Percentiles rank a stretch among this genome's conserved stretches.
phyloP scores from a whole-genome alignment of 2,797 vertebrate genomes.

The Simalia tracyae region DNA sequence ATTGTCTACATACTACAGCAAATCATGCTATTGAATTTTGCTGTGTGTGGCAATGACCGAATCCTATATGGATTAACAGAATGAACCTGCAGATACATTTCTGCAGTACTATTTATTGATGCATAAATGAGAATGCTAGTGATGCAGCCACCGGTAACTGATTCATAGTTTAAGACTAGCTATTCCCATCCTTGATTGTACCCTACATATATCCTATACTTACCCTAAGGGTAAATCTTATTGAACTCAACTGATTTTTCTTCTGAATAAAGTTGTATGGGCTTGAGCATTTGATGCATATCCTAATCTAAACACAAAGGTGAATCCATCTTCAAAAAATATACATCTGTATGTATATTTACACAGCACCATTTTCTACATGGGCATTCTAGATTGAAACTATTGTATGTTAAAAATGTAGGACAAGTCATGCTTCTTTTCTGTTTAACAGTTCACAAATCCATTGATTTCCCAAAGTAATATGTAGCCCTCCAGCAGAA shows the following conservation, averaged over 20 bases:
- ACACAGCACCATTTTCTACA: neutral
- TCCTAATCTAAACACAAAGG: neutral
- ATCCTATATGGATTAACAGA: neutral
- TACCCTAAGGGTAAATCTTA: neutral
- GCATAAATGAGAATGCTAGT: neutral
- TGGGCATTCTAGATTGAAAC: neutral
- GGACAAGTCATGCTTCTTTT: neutral
- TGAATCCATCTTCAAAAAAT: neutral
- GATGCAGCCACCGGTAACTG: neutral
- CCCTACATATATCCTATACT: neutral
- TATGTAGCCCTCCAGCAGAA: slow-evolving; percentile 17
- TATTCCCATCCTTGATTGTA: neutral
- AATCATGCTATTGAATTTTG: neutral
- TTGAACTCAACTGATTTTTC: neutral
- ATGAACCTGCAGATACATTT: neutral
- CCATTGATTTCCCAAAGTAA: slow-evolving; percentile 8
- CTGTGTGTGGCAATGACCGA: neutral
- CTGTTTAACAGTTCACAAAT: neutral
- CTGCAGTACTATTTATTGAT: neutral
- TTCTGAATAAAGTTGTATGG: neutral
- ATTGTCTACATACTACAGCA: neutral
- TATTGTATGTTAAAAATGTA: neutral
- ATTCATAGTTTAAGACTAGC: neutral
- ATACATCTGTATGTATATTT: neutral
- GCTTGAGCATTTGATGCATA: no score